Percentiles rank a stretch among this genome's conserved stretches.
phyloP scores from a whole-genome alignment of 2,113 vertebrate species.

The Australoheros scitulus region DNA sequence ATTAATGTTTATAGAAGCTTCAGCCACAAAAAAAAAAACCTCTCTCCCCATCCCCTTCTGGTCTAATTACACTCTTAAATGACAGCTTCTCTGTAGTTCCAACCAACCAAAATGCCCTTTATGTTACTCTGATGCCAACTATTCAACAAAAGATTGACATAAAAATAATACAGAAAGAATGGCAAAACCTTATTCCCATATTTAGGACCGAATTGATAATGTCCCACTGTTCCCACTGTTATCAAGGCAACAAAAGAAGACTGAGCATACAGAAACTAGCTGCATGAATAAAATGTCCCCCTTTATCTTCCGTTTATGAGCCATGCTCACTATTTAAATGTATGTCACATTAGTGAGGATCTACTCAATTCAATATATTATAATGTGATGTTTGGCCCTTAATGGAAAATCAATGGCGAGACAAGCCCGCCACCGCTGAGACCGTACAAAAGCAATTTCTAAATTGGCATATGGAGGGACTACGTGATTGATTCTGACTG shows the following conservation, averaged over 20 bases:
- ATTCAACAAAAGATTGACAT: background rate
- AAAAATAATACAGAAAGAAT: background rate
- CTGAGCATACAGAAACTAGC: background rate
- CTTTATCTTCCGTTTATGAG: constrained; percentile 50
- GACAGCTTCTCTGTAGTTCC: background rate
- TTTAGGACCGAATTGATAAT: background rate
- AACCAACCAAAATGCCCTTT: background rate
- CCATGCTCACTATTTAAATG: constrained; percentile 71
- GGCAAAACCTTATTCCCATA: background rate
- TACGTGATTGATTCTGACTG: constrained; percentile 80
- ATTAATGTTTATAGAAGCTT: constrained; percentile 68
- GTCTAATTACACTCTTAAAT: constrained; percentile 24
- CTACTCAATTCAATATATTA: constrained; percentile 77
- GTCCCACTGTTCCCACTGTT: constrained; percentile 3
- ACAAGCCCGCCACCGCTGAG: constrained; percentile 76
- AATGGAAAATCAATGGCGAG: constrained; percentile 82
- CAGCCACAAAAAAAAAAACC: constrained; percentile 6
- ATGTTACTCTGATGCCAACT: background rate
- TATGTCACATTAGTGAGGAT: constrained; percentile 69
- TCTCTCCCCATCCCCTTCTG: background rate
- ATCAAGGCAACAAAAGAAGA: constrained; percentile 24
- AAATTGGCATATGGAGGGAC: constrained; percentile 77
- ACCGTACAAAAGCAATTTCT: constrained; percentile 80
- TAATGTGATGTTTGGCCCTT: constrained; percentile 77
- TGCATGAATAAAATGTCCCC: background rate